Percentiles rank a stretch among this genome's conserved stretches.
phyloP scores from a whole-genome alignment of 2,888 invertebrate species.

The Drosophila borborema region DNA sequence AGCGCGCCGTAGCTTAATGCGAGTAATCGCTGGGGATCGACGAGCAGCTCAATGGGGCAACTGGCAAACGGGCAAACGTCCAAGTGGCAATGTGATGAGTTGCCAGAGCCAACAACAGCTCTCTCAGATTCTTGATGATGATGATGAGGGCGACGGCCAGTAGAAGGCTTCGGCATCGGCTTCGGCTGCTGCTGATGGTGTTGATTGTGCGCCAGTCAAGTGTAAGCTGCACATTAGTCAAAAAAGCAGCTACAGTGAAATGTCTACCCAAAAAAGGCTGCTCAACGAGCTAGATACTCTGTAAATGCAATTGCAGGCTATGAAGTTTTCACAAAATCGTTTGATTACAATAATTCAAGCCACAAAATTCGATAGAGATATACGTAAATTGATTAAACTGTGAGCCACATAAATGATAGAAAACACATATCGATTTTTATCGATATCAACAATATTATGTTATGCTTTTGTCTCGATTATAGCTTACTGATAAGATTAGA shows the following conservation, averaged over 20 bases:
- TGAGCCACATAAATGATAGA: too few species aligned
- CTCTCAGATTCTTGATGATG: constrained; percentile 29
- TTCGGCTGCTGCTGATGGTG: constrained; percentile 63
- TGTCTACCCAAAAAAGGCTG: constrained; percentile 1
- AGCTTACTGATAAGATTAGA: not conserved
- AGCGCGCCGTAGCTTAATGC: constrained; percentile 64
- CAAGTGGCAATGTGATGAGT: constrained; percentile 68
- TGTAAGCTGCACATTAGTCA: constrained; percentile 81
- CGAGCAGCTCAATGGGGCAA: constrained; percentile 29
- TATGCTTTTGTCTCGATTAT: not conserved
- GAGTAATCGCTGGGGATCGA: constrained; percentile 63
- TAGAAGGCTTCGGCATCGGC: constrained; percentile 20
- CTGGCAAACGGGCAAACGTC: constrained; percentile 33
- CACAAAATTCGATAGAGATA: too few species aligned
- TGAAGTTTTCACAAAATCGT: too few species aligned
- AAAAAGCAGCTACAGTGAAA: constrained; percentile 48
- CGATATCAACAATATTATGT: not conserved
- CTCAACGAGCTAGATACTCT: constrained; percentile 1
- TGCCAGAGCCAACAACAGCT: constrained; percentile 33
- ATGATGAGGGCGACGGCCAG: constrained; percentile 54
- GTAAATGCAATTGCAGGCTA: not conserved
- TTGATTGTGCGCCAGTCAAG: constrained; percentile 81
- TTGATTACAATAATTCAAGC: too few species aligned
- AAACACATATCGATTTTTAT: not conserved
- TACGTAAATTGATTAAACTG: too few species aligned